A percentile compares a stretch with the other conserved stretches of the same genome.
Evolutionary conservation across 1,140 invertebrate genomes (phyloP).

Genomic region (Amyelois transitella): DNA sequence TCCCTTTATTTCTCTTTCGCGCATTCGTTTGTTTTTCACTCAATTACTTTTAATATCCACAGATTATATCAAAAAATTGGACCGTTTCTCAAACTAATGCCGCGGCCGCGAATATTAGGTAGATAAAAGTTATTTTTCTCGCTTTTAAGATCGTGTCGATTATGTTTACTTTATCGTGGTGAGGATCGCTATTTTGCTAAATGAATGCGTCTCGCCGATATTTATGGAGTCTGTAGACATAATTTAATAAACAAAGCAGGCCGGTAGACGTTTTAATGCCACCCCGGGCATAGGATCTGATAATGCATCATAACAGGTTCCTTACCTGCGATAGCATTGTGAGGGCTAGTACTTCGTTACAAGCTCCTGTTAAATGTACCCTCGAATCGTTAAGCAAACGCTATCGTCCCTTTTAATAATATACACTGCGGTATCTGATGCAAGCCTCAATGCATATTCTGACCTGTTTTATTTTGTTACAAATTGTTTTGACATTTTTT

Average conservation of each 20-base stretch:
- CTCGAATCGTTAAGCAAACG: constrained; percentile 43
- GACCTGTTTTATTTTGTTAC: neutral
- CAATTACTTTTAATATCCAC: constrained; percentile 60
- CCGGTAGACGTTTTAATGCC: constrained; percentile 68
- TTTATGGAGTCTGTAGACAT: constrained; percentile 64
- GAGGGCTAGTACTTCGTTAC: constrained; percentile 61
- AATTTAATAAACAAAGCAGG: constrained; percentile 74
- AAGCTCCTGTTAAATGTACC: constrained; percentile 38
- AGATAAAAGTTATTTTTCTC: constrained; percentile 43
- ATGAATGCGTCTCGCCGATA: constrained; percentile 60
- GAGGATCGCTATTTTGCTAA: constrained; percentile 66
- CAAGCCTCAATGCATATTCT: neutral
- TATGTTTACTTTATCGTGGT: constrained; percentile 62
- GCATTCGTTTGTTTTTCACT: constrained; percentile 66
- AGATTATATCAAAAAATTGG: constrained; percentile 29
- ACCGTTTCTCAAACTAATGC: constrained; percentile 9
- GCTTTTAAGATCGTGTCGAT: constrained; percentile 43
- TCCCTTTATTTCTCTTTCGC: constrained; percentile 57
- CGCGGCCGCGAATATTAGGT: constrained; percentile 21
- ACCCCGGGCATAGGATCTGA: constrained; percentile 66
- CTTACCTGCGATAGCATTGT: constrained; percentile 63
- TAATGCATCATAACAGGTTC: constrained; percentile 69
- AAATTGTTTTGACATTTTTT: constrained; percentile 1
- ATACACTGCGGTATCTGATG: constrained; percentile 1
- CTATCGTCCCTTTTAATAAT: constrained; percentile 4